phyloP scores from a whole-genome alignment of 2,888 invertebrate species.

The Cheilosia pagana region DNA sequence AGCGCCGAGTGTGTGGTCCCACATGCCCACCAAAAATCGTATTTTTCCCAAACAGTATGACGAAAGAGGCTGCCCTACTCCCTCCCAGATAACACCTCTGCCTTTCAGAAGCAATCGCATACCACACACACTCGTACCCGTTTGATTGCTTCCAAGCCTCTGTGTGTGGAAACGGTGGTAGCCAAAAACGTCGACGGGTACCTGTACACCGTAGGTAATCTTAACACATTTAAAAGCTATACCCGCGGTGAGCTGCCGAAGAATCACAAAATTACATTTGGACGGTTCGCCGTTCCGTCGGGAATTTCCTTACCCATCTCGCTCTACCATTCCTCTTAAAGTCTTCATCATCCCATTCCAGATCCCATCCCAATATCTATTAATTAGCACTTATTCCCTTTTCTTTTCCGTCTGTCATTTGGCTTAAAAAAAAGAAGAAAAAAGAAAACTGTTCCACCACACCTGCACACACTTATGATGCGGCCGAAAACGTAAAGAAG shows the following conservation, averaged over 20 bases:
- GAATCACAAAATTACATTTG: slow-evolving; percentile 54
- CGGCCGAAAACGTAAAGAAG: slow-evolving; percentile 48
- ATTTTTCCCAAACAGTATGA: slow-evolving; percentile 27
- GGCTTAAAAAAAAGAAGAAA: slow-evolving; percentile 15
- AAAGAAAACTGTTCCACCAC: background rate
- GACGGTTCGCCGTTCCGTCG: slow-evolving; percentile 59
- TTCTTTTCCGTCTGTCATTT: slow-evolving; percentile 38
- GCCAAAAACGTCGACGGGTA: slow-evolving; percentile 47
- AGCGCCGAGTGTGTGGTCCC: slow-evolving; percentile 66
- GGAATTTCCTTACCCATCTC: slow-evolving; percentile 47
- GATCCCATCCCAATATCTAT: slow-evolving; percentile 60
- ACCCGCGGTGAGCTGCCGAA: slow-evolving; percentile 24
- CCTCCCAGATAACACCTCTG: slow-evolving; percentile 64
- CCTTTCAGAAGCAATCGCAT: slow-evolving; percentile 54
- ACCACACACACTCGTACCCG: slow-evolving; percentile 40
- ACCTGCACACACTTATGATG: background rate
- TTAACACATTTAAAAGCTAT: slow-evolving; percentile 42
- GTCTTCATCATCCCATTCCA: slow-evolving; percentile 55
- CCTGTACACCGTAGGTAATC: slow-evolving; percentile 33
- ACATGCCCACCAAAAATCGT: slow-evolving; percentile 22
- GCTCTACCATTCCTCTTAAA: slow-evolving; percentile 20
- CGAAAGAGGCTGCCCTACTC: slow-evolving; percentile 46
- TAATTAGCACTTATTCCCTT: slow-evolving; percentile 69
- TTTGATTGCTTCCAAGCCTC: slow-evolving; percentile 13
- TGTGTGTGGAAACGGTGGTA: slow-evolving; percentile 36